Conservation (phyloP, 2,797 vertebrate genomes). For the Clarias fuscus region DNA sequence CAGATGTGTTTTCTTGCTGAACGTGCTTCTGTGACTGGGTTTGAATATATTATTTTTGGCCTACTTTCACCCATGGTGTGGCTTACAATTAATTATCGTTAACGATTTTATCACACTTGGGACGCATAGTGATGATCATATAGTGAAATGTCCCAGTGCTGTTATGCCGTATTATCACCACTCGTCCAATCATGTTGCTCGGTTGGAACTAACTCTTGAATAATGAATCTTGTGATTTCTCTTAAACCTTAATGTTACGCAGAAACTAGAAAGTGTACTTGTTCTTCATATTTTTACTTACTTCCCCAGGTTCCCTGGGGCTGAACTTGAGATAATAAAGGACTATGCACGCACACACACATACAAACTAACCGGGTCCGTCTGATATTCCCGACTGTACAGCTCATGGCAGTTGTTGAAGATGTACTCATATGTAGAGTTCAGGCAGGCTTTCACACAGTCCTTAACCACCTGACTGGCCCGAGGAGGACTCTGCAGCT, state of each 20-base stretch:
- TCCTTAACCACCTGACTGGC: slow-evolving; percentile 96
- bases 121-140: no score
- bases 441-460: slow-evolving; percentile 95
- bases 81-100: no score
- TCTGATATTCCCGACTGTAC: slow-evolving; percentile 92
- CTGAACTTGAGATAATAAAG: not conserved
- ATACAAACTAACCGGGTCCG: slow-evolving; percentile 79
- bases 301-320: not conserved
- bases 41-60: no score
- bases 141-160: no score
- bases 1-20: no score
- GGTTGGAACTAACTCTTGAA: no score
- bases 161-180: no score
- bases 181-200: no score
- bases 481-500: slow-evolving; percentile 93
- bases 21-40: no score
- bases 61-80: no score
- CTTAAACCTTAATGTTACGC: not conserved
- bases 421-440: slow-evolving; percentile 97
- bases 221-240: not conserved
- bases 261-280: not conserved
- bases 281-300: not conserved
- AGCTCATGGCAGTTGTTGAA: slow-evolving; percentile 97
- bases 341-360: not conserved
- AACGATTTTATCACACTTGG: no score